Evolutionary conservation across 2,888 invertebrate species (phyloP).

Genomic region (Campaea margaritaria): DNA sequence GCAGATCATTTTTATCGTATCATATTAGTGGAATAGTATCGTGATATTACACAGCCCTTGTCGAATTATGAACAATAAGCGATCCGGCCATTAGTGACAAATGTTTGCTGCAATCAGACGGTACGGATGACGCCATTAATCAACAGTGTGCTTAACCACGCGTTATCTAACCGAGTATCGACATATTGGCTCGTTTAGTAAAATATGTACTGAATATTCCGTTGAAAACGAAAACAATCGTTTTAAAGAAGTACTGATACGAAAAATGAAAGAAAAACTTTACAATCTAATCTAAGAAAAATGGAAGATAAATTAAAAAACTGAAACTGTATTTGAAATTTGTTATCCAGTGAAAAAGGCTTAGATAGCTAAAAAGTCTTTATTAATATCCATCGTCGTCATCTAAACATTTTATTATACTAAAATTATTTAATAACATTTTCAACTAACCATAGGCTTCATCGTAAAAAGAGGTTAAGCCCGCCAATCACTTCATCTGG

Average conservation of each 20-base stretch:
- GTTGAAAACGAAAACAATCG: not conserved
- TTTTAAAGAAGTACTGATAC: not conserved
- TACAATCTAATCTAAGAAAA: too few relatives aligned
- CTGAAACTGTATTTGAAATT: too few relatives aligned
- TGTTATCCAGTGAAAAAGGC: too few relatives aligned
- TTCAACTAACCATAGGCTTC: too few relatives aligned
- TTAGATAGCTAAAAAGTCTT: too few relatives aligned
- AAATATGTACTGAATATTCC: conserved; percentile 12
- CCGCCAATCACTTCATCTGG: conserved; percentile 64
- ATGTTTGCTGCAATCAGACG: conserved; percentile 72
- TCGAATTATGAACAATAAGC: conserved; percentile 64
- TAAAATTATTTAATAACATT: too few relatives aligned
- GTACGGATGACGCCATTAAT: conserved; percentile 62
- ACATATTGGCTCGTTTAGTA: conserved; percentile 14
- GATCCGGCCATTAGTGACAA: conserved; percentile 68
- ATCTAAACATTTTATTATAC: too few relatives aligned
- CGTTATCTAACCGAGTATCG: conserved; percentile 14
- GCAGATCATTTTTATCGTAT: too few relatives aligned
- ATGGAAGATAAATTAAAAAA: too few relatives aligned
- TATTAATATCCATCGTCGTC: too few relatives aligned
- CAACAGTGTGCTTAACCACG: conserved; percentile 51
- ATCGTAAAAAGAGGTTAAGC: not conserved
- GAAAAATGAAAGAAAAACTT: not conserved
- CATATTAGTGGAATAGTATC: too few relatives aligned
- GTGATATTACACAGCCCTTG: not conserved